These are phyloP conservation scores for Cylindroiulus punctatus DNA, from an alignment of 2,888 invertebrate species.

Conservation along the genomic window DNA sequence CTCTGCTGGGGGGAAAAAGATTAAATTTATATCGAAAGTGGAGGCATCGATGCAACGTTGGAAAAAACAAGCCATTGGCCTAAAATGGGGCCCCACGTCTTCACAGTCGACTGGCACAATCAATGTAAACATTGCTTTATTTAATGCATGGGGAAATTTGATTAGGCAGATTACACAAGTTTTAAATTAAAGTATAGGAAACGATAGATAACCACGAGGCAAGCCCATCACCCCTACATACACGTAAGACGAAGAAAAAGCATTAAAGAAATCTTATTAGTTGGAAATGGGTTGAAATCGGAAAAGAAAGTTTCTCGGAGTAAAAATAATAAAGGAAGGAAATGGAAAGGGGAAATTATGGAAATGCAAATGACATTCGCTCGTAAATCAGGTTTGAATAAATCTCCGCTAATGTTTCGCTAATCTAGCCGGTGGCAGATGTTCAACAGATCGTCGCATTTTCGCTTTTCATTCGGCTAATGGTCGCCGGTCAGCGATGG, in stretches of 20 bases:
- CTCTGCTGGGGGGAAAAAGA: neutral
- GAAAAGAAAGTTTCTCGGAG: too few relatives aligned
- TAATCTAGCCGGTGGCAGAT: neutral
- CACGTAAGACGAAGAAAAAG: neutral
- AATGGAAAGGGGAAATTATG: neutral
- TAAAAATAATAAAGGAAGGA: neutral
- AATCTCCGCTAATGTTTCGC: too few relatives aligned
- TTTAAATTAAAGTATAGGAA: slow-evolving; percentile 36
- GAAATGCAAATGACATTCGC: neutral
- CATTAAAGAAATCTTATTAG: slow-evolving; percentile 41
- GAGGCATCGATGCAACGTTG: slow-evolving; percentile 13
- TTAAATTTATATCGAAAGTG: neutral
- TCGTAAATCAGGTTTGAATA: too few relatives aligned
- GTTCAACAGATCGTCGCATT: neutral
- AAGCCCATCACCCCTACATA: neutral
- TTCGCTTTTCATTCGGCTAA: neutral
- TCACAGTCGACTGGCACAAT: neutral
- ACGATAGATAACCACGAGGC: neutral
- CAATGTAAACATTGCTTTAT: slow-evolving; percentile 37
- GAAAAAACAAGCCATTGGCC: slow-evolving; percentile 2
- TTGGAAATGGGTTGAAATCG: neutral
- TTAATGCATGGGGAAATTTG: slow-evolving; percentile 34
- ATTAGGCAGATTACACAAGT: slow-evolving; percentile 30
- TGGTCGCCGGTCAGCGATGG: neutral
- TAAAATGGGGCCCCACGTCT: neutral